A percentile compares a stretch with the other conserved stretches of the same genome.
phyloP scores from a whole-genome alignment of 2,888 invertebrate species.

The Phytoseiulus persimilis region DNA sequence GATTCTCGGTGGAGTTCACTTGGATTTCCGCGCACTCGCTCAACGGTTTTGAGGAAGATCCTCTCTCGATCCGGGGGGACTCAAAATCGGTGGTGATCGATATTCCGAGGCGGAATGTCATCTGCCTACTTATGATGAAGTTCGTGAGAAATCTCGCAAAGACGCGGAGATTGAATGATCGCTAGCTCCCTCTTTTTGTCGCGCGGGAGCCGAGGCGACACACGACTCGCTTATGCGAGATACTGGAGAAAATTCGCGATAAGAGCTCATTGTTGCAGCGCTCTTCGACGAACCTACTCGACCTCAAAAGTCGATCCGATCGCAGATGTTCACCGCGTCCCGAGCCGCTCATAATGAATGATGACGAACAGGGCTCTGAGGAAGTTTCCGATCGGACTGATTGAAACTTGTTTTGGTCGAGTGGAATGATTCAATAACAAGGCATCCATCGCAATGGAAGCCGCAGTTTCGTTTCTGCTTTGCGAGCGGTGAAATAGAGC shows the following conservation, averaged over 20 bases:
- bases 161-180: no score
- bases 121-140: no score
- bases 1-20: no score
- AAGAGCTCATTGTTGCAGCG: not conserved
- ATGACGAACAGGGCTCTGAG: not conserved
- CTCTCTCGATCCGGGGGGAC: no score
- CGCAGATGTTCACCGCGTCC: not conserved
- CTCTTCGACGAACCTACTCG: not conserved
- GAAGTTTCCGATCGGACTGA: not conserved
- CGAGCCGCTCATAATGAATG: not conserved
- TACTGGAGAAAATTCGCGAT: not conserved
- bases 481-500: not conserved
- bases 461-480: not conserved
- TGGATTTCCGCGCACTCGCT: no score
- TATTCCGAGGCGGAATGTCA: no score
- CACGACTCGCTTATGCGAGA: not conserved
- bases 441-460: not conserved
- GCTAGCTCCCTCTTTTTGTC: no score
- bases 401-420: not conserved
- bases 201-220: not conserved
- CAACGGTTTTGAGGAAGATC: no score
- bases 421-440: not conserved
- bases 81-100: no score
- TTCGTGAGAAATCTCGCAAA: no score
- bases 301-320: not conserved